phyloP scores from a whole-genome alignment of 2,797 vertebrate species.

The Ataeniobius toweri region DNA sequence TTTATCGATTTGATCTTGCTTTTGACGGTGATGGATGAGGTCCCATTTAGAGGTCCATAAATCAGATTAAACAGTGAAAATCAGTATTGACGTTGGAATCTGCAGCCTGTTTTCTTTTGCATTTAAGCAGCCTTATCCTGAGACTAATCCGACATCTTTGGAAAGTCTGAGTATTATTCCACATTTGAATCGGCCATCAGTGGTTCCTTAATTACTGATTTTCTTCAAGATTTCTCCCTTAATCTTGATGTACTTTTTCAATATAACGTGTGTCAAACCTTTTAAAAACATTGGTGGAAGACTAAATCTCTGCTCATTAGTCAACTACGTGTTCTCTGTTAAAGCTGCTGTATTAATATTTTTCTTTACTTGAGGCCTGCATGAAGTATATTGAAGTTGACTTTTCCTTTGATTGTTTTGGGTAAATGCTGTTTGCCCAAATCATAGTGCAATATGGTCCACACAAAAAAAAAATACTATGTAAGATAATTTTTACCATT shows the following conservation, averaged over 20 bases:
- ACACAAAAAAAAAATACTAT: neutral
- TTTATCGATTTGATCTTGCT: conserved; percentile 52
- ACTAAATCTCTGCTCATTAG: neutral
- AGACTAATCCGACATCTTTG: conserved; percentile 28
- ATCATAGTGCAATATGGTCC: neutral
- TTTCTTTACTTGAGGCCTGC: neutral
- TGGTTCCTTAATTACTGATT: conserved; percentile 23
- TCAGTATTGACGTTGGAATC: conserved; percentile 60
- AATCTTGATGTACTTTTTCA: conserved; percentile 26
- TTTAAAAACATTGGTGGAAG: neutral
- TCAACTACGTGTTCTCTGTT: neutral
- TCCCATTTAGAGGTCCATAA: conserved; percentile 43
- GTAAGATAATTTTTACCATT: neutral
- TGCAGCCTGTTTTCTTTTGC: conserved; percentile 45
- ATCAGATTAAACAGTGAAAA: conserved; percentile 62
- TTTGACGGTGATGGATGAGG: conserved; percentile 66
- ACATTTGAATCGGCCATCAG: conserved; percentile 19
- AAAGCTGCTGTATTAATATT: neutral
- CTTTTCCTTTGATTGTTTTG: neutral
- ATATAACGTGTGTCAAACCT: conserved; percentile 6
- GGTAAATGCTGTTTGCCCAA: neutral
- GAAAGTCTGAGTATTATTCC: conserved; percentile 13
- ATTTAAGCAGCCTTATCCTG: conserved; percentile 35
- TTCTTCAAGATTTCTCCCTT: neutral
- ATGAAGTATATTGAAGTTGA: neutral